Percentiles rank a stretch among this genome's conserved stretches.
Conservation (phyloP, 2,113 vertebrate genomes). For the Onychostoma macrolepis region DNA sequence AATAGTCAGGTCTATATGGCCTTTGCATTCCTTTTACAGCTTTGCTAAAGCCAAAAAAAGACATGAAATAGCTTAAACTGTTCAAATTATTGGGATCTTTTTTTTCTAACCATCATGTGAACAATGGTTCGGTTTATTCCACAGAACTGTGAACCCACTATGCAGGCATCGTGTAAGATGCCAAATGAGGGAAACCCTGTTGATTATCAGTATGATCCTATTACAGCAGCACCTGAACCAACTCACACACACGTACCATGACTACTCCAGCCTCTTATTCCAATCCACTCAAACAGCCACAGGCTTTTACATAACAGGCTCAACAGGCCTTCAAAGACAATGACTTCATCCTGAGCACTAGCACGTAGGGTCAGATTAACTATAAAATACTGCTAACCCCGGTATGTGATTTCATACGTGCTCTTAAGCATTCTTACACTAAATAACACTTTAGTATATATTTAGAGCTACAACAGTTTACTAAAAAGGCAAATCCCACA, state of each 20-base stretch:
- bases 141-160: not conserved
- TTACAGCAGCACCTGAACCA: slow-evolving; percentile 43
- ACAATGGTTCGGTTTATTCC: slow-evolving; percentile 23
- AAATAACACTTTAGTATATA: not conserved
- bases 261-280: slow-evolving; percentile 24
- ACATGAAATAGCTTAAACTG: not conserved
- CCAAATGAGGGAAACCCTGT: slow-evolving; percentile 35
- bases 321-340: slow-evolving; percentile 21
- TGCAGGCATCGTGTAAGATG: not conserved
- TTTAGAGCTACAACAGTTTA: not conserved
- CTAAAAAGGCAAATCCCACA: not conserved
- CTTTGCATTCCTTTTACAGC: not conserved
- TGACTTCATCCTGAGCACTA: not conserved
- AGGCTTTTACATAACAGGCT: slow-evolving; percentile 50
- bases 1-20: not conserved
- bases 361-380: slow-evolving; percentile 15
- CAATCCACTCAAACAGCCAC: slow-evolving; percentile 37
- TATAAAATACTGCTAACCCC: slow-evolving; percentile 28
- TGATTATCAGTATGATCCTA: slow-evolving; percentile 44
- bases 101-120: not conserved
- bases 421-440: not conserved
- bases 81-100: not conserved
- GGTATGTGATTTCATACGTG: not conserved
- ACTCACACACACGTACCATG: slow-evolving; percentile 21
- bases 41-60: not conserved